phyloP scores from a whole-genome alignment of 2,888 invertebrate genomes.

The Myathropa florea region DNA sequence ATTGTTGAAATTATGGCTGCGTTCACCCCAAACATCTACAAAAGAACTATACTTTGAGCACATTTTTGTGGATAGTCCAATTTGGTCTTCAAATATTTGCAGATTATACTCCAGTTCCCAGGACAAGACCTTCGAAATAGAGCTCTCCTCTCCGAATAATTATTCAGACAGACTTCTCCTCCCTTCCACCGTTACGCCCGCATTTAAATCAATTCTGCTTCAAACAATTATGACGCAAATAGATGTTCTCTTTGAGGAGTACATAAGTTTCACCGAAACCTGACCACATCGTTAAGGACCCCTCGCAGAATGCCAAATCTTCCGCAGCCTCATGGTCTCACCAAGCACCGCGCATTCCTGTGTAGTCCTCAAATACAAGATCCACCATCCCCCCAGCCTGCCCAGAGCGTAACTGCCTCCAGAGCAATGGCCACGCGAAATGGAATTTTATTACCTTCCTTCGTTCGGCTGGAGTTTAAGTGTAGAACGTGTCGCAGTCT shows the following conservation, averaged over 20 bases:
- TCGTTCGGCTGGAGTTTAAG: conserved; percentile 46
- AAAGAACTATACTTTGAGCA: no score
- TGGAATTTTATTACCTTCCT: conserved; percentile 64
- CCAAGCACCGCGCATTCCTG: not conserved
- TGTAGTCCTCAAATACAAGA: not conserved
- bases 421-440: conserved; percentile 61
- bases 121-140: not conserved
- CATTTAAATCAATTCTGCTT: conserved; percentile 50
- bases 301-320: conserved; percentile 51
- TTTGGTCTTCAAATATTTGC: not conserved
- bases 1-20: no score
- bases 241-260: conserved; percentile 44
- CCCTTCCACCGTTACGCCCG: not conserved
- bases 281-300: conserved; percentile 51
- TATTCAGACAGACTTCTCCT: not conserved
- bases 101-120: not conserved
- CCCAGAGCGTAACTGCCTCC: conserved; percentile 45
- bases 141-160: not conserved
- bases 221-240: conserved; percentile 37
- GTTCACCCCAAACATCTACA: no score
- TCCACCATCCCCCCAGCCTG: not conserved
- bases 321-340: not conserved
- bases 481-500: conserved; percentile 53
- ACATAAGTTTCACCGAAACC: conserved; percentile 38
- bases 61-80: not conserved